These are phyloP conservation scores for Lysiphlebus fabarum DNA, from an alignment of 1,140 invertebrate species.

Conservation along the genomic window DNA sequence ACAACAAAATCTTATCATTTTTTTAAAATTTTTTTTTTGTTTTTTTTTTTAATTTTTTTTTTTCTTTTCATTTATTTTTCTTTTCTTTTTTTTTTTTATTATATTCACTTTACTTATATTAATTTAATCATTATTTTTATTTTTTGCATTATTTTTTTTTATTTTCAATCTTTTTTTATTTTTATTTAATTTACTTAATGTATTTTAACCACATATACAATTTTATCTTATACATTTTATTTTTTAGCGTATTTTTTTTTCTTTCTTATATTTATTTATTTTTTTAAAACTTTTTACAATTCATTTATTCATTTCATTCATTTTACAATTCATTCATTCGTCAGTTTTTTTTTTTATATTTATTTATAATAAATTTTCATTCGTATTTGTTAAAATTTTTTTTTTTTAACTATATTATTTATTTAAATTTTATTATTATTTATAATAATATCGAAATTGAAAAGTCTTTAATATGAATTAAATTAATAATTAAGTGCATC, in stretches of 20 bases:
- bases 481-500: neutral
- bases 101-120: slow-evolving; percentile 17
- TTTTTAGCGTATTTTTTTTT: no score
- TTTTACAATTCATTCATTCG: neutral
- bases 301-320: slow-evolving; percentile 7
- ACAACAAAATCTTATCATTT: slow-evolving; percentile 25
- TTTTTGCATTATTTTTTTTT: slow-evolving; percentile 9
- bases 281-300: slow-evolving; percentile 26
- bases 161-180: slow-evolving; percentile 2
- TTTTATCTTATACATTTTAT: slow-evolving; percentile 25
- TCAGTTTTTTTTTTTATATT: slow-evolving; percentile 30
- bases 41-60: slow-evolving; percentile 14
- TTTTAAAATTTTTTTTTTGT: slow-evolving; percentile 19
- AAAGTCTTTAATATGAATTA: neutral
- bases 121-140: slow-evolving; percentile 3
- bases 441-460: slow-evolving; percentile 2
- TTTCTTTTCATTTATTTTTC: neutral
- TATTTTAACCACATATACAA: slow-evolving; percentile 2
- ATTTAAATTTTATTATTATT: slow-evolving; percentile 10
- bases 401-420: slow-evolving; percentile 26
- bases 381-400: no score
- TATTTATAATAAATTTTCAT: slow-evolving; percentile 23
- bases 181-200: slow-evolving; percentile 11
- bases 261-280: slow-evolving; percentile 6
- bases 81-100: neutral